phyloP scores from a whole-genome alignment of 2,888 invertebrate genomes.

The Cheilosia vernalis region DNA sequence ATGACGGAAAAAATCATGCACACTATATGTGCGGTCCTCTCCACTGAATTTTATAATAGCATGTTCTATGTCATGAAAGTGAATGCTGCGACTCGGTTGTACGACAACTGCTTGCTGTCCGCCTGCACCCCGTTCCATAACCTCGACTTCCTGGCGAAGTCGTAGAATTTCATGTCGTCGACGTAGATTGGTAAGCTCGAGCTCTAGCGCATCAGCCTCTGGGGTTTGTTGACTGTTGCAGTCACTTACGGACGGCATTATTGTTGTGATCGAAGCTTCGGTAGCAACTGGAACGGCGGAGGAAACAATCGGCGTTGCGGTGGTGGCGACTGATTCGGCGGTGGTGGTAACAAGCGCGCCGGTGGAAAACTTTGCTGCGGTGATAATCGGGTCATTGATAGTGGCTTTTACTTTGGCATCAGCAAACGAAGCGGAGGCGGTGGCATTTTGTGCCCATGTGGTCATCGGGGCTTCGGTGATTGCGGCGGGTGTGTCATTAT shows the following conservation, averaged over 20 bases:
- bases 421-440: not conserved
- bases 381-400: conserved; percentile 3
- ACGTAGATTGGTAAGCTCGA: conserved; percentile 23
- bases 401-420: not conserved
- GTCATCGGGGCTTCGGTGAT: not conserved
- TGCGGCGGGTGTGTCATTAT: not conserved
- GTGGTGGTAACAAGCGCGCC: not conserved
- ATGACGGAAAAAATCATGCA: conserved; percentile 53
- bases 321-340: not conserved
- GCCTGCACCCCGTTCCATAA: conserved; percentile 29
- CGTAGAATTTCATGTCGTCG: conserved; percentile 35
- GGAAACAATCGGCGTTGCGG: not conserved
- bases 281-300: too few relatives aligned
- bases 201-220: not conserved
- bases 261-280: too few relatives aligned
- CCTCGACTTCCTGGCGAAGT: conserved; percentile 34
- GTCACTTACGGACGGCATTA: too few relatives aligned
- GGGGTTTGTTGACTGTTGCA: too few relatives aligned
- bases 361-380: conserved; percentile 3
- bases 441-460: too few relatives aligned
- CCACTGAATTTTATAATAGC: conserved; percentile 61
- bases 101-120: conserved; percentile 16
- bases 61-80: conserved; percentile 67
- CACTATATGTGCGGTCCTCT: conserved; percentile 61
- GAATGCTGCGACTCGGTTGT: conserved; percentile 31